Evolutionary conservation across 2,797 vertebrate genomes (phyloP).

Genomic region (Rhodeus uyekii): DNA sequence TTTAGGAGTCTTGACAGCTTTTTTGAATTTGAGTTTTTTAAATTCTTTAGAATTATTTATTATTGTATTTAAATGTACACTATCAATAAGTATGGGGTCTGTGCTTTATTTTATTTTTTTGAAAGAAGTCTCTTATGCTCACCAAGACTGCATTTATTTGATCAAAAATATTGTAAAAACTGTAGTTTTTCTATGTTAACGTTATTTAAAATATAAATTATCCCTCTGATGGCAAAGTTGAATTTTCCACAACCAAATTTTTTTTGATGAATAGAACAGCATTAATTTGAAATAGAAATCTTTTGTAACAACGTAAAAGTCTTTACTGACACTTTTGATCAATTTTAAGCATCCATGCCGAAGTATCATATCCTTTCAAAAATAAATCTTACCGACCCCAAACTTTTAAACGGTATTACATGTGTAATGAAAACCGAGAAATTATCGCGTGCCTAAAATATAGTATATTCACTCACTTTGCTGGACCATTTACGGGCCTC

Average conservation of each 20-base stretch:
- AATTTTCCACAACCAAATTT: neutral
- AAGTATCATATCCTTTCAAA: neutral
- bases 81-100: neutral
- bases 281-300: neutral
- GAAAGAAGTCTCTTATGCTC: neutral
- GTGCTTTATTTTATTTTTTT: neutral
- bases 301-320: neutral
- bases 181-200: neutral
- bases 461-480: constrained; percentile 71
- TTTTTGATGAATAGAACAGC: neutral
- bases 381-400: neutral
- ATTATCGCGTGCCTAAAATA: neutral
- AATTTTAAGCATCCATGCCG: neutral
- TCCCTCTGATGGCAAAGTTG: neutral
- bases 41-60: neutral
- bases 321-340: neutral
- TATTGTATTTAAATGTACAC: neutral
- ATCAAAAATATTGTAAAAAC: constrained; percentile 3
- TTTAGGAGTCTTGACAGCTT: neutral
- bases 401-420: neutral
- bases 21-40: neutral
- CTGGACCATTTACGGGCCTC: constrained; percentile 99
- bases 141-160: neutral
- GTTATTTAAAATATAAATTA: neutral
- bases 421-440: neutral